Evolutionary conservation across 1,140 invertebrate genomes (phyloP).

Genomic region (Bombus waltoni): DNA sequence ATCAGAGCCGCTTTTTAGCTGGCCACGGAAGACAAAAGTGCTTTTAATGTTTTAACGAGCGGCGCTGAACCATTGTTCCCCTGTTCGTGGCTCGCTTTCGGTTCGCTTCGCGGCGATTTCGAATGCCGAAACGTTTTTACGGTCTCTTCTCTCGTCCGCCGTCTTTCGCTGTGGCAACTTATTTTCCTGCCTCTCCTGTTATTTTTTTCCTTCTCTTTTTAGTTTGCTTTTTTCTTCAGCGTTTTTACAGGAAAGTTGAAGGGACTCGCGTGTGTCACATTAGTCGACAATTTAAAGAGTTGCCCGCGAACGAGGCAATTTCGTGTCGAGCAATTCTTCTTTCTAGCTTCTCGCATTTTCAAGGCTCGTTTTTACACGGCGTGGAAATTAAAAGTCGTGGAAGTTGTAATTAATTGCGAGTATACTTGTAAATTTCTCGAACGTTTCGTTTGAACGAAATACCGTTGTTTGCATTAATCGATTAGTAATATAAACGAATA

Average conservation of each 20-base stretch:
- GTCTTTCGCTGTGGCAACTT: conserved; percentile 26
- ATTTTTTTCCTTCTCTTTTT: not conserved
- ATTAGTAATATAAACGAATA: no score
- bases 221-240: not conserved
- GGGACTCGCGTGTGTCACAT: not conserved
- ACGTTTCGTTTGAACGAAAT: no score
- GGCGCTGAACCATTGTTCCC: conserved; percentile 54
- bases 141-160: not conserved
- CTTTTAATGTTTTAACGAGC: conserved; percentile 71
- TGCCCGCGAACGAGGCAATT: no score
- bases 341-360: not conserved
- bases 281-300: conserved; percentile 1
- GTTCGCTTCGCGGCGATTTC: conserved; percentile 22
- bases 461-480: no score
- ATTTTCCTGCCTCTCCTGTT: not conserved
- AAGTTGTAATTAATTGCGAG: no score
- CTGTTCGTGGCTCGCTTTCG: conserved; percentile 31
- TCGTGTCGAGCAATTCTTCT: not conserved
- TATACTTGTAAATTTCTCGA: no score
- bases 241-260: no score
- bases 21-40: conserved; percentile 64
- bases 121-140: conserved; percentile 47
- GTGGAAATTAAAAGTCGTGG: no score
- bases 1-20: conserved; percentile 51
- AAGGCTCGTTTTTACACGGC: no score